Conservation (phyloP, 2,113 vertebrate species). For the Esox niger region DNA sequence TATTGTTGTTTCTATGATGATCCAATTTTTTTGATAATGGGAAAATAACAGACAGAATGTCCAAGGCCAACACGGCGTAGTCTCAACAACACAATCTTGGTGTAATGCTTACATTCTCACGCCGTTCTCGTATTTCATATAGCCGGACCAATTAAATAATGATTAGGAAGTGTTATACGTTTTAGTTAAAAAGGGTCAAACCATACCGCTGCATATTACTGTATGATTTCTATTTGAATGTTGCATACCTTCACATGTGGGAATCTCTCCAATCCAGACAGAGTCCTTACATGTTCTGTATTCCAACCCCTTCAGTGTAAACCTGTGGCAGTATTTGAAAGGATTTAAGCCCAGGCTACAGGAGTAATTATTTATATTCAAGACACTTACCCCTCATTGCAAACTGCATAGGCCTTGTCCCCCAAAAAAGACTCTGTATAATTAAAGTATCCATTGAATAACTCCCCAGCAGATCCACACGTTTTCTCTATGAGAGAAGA, state of each 20-base stretch:
- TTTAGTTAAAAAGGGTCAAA: background rate
- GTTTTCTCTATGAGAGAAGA: slow-evolving; percentile 4
- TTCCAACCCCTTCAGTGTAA: background rate
- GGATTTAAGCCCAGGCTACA: background rate
- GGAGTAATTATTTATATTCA: background rate
- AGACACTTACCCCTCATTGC: slow-evolving; percentile 20
- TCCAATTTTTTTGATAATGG: background rate
- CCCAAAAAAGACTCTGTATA: slow-evolving; percentile 3
- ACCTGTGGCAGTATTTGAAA: slow-evolving; percentile 1
- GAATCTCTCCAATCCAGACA: slow-evolving; percentile 11
- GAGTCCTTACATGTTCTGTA: slow-evolving; percentile 7
- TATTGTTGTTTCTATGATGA: too few relatives aligned
- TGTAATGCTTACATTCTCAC: background rate
- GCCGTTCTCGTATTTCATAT: background rate
- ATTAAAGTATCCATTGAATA: slow-evolving; percentile 16
- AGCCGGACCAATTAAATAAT: background rate
- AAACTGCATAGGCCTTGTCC: background rate
- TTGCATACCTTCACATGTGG: slow-evolving; percentile 14
- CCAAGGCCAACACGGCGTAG: background rate
- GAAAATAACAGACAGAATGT: background rate
- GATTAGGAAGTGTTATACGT: background rate
- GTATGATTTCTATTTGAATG: background rate
- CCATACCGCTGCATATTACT: background rate
- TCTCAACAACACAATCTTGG: background rate
- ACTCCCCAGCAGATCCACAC: slow-evolving; percentile 10